Base-by-base conservation (phyloP, 2,113 vertebrate genomes). In the Cebidichthys violaceus region DNA sequence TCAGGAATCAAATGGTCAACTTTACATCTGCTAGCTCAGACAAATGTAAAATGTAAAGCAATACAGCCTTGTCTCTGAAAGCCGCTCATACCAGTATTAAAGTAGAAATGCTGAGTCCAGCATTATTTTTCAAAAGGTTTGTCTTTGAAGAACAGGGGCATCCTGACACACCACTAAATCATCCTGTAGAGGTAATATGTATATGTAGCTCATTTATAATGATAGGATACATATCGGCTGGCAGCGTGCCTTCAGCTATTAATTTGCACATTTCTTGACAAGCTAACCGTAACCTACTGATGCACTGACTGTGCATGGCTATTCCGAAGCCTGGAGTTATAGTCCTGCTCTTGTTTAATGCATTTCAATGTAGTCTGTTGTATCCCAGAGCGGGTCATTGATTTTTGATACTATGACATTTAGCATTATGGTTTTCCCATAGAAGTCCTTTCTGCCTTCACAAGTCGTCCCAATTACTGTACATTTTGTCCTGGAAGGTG, bases 51-150 rank as follows among this genome's bases (percentile, higher is more conserved):
- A 77, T 50, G 64, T 79, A 41, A 82, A 39, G 71, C 65, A 61
- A 45, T 64, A 35, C 55, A 61, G 71, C 77, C 47, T 39, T 2
- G 5, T 81, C 66, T 75, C n/a, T 0, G 22, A 78, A 86, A 83
- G 75, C 69, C 82, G 70, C 81, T 85, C 72, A 45, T 59, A 75
- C 76, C 79, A 81, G 86, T 70, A 78, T 55, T 68, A 87, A 92
- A 81, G 60, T 41, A 54, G 50, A 89, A 86, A 77, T 1, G 82
- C 81, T 84, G 81, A 83, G 73, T 45, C 33, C 75, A 82, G 78
- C 71, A 72, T 73, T 75, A 81, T 67, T 85, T 81, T 84, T 74
- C 35, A 31, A 71, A 74, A 72, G 76, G 70, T 75, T 81, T 85
- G 18, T 84, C 78, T 85, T 77, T 82, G 37, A 87, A 82, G 79